Percentiles rank a stretch among this genome's conserved stretches.
phyloP scores from a whole-genome alignment of 2,888 invertebrate species.

The Pogonocherus hispidulus region DNA sequence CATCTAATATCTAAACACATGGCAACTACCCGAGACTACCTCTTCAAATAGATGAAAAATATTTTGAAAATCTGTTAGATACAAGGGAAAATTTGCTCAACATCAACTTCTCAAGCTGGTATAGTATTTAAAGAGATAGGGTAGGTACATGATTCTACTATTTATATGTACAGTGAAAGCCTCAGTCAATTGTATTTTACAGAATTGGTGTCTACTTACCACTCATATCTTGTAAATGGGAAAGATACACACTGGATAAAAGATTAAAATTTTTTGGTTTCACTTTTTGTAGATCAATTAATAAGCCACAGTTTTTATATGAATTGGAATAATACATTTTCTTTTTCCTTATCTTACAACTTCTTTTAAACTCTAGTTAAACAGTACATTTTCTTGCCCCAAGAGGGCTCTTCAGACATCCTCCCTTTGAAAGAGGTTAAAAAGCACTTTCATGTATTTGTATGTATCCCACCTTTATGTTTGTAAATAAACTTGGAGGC shows the following conservation, averaged over 20 bases:
- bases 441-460: too few relatives aligned
- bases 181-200: constrained; percentile 57
- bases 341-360: too few relatives aligned
- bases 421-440: too few relatives aligned
- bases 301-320: too few relatives aligned
- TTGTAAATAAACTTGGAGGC: too few relatives aligned
- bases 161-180: constrained; percentile 59
- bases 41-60: constrained; percentile 51
- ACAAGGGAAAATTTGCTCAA: constrained; percentile 38
- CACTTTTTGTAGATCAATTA: too few relatives aligned
- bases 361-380: too few relatives aligned
- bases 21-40: constrained; percentile 51
- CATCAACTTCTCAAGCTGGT: constrained; percentile 50
- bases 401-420: too few relatives aligned
- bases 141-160: constrained; percentile 46
- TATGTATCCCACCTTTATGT: too few relatives aligned
- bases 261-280: neutral
- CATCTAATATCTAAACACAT: constrained; percentile 46
- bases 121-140: constrained; percentile 49
- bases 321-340: too few relatives aligned
- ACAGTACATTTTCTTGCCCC: too few relatives aligned
- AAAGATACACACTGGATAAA: constrained; percentile 16
- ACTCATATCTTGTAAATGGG: constrained; percentile 43
- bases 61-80: constrained; percentile 15
- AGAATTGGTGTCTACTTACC: constrained; percentile 52